Base-by-base conservation (phyloP, 2,113 vertebrate genomes). In the Mormoops blainvillei region DNA sequence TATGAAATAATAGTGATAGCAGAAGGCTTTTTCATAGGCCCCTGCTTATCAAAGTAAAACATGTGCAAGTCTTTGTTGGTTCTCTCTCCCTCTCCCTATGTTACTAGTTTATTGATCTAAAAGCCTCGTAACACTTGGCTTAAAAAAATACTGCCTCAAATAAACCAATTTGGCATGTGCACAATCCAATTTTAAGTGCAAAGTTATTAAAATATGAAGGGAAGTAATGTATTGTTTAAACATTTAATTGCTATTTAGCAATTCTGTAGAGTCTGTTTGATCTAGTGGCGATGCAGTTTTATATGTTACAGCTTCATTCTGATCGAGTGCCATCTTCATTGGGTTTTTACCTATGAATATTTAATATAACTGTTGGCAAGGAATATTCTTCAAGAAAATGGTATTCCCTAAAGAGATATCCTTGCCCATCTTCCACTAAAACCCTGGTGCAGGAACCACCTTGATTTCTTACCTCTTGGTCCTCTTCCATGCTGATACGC, bases 181-280 rank as follows among this genome's bases (percentile, higher is more conserved):
- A 11, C 13, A 24, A 74, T 20, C 5, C 22, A 50, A 1, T 90
- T 90, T 83, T 41, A 71, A 96, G 61, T 67, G 19, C 52, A 78
- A 96, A 80, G 7, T 9, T 61, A 68, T 38, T 86, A 71, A 82
- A 84, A 70, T 92, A 43, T 15, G 28, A 65, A 93, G 50, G 22
- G 10, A 89, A 58, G n/a, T 31, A 70, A 11, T 16, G 41, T 20
- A 56, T 16, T 89, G 76, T 87, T 54, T 41, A 94, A 82, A 61
- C 73, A 8, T 96, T 98, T 97, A 87, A 92, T 96, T 97, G 85
- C 92, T 85, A 83, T 94, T 80, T 96, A 95, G 97, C 96, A 95
- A 58, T 97, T 97, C 94, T 94, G 96, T n/a, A 85, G 63, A 90
- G 56, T 95, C 67, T 97, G 74, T 80, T 97, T 26, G 24, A 36